Evolutionary conservation across 2,113 vertebrate genomes (phyloP).

Genomic region (Chaenogobius annularis): DNA sequence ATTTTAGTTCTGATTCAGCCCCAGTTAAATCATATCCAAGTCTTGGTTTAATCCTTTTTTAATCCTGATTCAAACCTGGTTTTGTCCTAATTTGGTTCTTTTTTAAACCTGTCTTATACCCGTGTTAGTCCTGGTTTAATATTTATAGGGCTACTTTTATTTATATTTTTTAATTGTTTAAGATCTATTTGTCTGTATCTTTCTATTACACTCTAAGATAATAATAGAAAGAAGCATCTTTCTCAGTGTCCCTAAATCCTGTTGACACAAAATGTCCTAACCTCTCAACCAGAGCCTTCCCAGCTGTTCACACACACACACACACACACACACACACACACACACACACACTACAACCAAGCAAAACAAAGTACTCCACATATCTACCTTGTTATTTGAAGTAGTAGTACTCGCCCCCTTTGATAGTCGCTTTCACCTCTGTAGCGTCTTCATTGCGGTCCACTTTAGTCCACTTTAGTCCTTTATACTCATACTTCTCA

Average conservation of each 20-base stretch:
- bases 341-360: neutral
- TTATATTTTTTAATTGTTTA: neutral
- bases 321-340: neutral
- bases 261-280: constrained; percentile 53
- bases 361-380: neutral
- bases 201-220: constrained; percentile 13
- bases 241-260: constrained; percentile 52
- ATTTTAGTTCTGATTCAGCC: neutral
- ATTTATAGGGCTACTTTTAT: neutral
- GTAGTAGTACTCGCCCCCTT: constrained; percentile 38
- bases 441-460: constrained; percentile 60
- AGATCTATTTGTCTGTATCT: neutral
- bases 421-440: constrained; percentile 56
- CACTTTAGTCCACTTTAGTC: constrained; percentile 18
- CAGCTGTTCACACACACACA: constrained; percentile 43
- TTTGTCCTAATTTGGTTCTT: neutral
- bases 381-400: constrained; percentile 62
- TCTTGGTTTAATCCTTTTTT: neutral
- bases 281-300: constrained; percentile 45
- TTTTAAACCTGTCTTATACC: neutral
- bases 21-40: neutral
- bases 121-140: too few species aligned
- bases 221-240: constrained; percentile 50
- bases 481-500: constrained; percentile 34
- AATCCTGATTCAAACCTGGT: neutral